These are phyloP conservation scores for Mactromeris polynyma DNA, from an alignment of 2,888 invertebrate genomes.

Conservation along the genomic window DNA sequence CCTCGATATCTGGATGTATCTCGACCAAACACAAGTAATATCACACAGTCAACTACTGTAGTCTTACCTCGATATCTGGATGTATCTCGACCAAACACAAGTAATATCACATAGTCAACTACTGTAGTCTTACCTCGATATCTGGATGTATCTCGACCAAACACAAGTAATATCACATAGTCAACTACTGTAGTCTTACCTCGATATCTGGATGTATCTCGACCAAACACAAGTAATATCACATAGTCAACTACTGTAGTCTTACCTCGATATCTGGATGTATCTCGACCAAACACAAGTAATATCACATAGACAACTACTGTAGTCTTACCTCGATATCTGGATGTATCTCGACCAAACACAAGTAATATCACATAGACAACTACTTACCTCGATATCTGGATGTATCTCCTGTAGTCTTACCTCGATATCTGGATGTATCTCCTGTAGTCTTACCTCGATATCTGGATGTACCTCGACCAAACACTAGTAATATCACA, in stretches of 20 bases:
- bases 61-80: slow-evolving; percentile 86
- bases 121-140: slow-evolving; percentile 86
- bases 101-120: slow-evolving; percentile 83
- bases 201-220: slow-evolving; percentile 85
- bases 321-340: slow-evolving; percentile 86
- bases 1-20: slow-evolving; percentile 86
- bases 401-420: no score
- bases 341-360: slow-evolving; percentile 85
- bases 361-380: slow-evolving; percentile 84
- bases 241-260: slow-evolving; percentile 84
- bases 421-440: no score
- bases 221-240: slow-evolving; percentile 84
- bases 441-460: slow-evolving; percentile 86
- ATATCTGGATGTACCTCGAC: slow-evolving; percentile 85
- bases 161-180: slow-evolving; percentile 82
- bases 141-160: slow-evolving; percentile 86
- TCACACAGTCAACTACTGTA: slow-evolving; percentile 84
- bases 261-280: slow-evolving; percentile 86
- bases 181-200: slow-evolving; percentile 86
- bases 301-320: slow-evolving; percentile 84
- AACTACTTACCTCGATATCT: no score
- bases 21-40: slow-evolving; percentile 84
- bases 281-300: slow-evolving; percentile 84
- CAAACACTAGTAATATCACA: slow-evolving; percentile 83
- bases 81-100: slow-evolving; percentile 85